A percentile compares a stretch with the other conserved stretches of the same genome.
Conservation (phyloP, 2,113 vertebrate species). For the Myrmophylax atrothorax region DNA sequence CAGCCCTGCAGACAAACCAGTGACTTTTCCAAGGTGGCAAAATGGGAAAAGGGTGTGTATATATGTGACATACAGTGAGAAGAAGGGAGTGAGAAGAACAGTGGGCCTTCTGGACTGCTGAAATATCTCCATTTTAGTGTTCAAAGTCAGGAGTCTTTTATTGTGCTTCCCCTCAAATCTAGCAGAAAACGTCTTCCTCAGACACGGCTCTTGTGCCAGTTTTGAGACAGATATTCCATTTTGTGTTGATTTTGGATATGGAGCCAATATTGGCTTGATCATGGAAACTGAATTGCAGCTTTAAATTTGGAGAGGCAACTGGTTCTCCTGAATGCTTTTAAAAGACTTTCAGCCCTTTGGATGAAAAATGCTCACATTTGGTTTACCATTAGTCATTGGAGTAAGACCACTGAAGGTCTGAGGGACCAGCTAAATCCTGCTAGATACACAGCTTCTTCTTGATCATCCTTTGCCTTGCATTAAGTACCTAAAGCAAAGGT, state of each 20-base stretch:
- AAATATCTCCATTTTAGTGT: neutral
- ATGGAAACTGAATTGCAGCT: neutral
- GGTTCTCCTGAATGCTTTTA: neutral
- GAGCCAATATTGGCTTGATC: neutral
- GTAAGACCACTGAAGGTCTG: neutral
- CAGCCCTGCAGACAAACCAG: rapidly evolving
- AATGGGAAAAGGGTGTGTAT: neutral
- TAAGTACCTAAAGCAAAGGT: neutral
- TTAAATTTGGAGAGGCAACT: neutral
- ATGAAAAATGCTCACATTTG: neutral
- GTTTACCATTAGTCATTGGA: neutral
- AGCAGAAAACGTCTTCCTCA: neutral
- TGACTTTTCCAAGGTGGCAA: neutral
- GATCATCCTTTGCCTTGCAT: neutral
- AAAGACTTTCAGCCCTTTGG: neutral
- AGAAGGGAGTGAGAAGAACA: neutral
- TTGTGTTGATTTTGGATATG: slow-evolving; percentile 12
- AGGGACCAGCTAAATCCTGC: neutral
- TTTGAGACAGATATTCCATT: neutral
- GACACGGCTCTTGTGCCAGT: neutral
- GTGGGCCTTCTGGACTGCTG: neutral
- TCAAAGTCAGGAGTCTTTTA: neutral
- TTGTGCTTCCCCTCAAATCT: neutral
- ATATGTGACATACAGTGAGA: neutral
- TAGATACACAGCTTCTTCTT: neutral